Conservation (phyloP, 2,888 invertebrate species). For the Tenthredo livida region DNA sequence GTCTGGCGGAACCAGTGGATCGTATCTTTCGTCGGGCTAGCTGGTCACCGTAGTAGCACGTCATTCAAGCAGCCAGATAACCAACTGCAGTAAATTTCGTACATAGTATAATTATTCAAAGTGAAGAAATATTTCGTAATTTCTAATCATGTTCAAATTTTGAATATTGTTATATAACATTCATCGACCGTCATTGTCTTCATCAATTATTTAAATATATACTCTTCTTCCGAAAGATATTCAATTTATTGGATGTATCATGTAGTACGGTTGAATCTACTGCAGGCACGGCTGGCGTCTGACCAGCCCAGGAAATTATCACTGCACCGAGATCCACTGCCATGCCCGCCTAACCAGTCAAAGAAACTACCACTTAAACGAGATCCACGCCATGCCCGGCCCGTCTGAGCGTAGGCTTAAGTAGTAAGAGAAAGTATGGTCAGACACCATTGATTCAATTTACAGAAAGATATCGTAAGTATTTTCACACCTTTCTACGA, state of each 20-base stretch:
- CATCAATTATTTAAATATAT: neutral
- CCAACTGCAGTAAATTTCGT: neutral
- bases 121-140: neutral
- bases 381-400: neutral
- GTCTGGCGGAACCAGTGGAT: slow-evolving; percentile 55
- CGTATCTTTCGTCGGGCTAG: slow-evolving; percentile 30
- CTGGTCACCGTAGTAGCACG: neutral
- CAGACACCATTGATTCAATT: neutral
- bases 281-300: neutral
- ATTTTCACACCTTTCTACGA: neutral
- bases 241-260: neutral
- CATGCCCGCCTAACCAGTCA: neutral
- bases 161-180: neutral
- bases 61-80: slow-evolving; percentile 14
- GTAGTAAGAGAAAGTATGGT: slow-evolving; percentile 21
- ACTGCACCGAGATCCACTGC: neutral
- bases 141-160: neutral
- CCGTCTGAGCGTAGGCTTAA: neutral
- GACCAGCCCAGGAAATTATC: neutral
- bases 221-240: neutral
- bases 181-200: neutral
- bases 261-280: neutral
- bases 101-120: neutral
- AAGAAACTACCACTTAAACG: slow-evolving; percentile 11
- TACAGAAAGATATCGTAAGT: neutral